These are phyloP conservation scores for Aplodontia rufa DNA, from an alignment of 2,113 vertebrate genomes.

Conservation along the genomic window DNA sequence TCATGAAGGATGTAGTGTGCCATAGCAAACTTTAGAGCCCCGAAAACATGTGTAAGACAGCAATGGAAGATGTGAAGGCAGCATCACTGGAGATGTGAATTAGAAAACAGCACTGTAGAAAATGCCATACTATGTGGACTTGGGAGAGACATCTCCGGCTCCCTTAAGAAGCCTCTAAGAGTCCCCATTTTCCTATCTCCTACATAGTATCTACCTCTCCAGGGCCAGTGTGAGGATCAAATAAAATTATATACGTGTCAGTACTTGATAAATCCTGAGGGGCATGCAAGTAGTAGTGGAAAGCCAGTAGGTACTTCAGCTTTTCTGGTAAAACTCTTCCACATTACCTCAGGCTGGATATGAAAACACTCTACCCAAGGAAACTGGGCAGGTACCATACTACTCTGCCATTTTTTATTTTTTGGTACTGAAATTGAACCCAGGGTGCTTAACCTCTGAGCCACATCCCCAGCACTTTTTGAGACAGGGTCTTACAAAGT, in stretches of 20 bases:
- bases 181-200: neutral
- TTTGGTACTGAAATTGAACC: no score
- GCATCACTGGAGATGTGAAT: neutral
- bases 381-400: neutral
- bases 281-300: neutral
- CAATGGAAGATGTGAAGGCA: neutral
- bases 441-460: no score
- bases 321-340: neutral
- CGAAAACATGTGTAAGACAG: neutral
- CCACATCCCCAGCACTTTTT: no score
- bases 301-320: neutral
- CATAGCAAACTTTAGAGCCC: neutral
- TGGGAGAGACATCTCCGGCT: neutral
- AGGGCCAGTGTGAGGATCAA: neutral
- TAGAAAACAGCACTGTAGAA: neutral
- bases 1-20: neutral
- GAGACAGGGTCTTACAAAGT: no score
- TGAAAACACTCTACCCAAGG: neutral
- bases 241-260: neutral
- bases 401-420: neutral
- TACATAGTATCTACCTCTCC: neutral
- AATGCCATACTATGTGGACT: neutral
- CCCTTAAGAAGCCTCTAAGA: neutral
- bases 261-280: neutral
- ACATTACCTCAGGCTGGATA: neutral